Evolutionary conservation across 2,797 vertebrate genomes (phyloP).

Genomic region (Syndactyla subalaris): DNA sequence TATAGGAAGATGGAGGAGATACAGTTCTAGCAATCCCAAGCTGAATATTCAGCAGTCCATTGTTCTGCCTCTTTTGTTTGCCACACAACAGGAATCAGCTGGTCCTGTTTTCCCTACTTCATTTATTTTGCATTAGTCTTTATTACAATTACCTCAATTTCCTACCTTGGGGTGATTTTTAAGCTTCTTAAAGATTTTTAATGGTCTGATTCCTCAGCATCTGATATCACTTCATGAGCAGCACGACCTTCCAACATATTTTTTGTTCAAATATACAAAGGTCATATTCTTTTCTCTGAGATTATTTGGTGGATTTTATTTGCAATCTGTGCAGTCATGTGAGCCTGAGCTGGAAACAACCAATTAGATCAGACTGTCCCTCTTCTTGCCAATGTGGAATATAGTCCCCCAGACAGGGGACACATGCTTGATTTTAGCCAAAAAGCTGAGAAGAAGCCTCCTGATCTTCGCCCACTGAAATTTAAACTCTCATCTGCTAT

Average conservation of each 20-base stretch:
- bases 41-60: not conserved
- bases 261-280: not conserved
- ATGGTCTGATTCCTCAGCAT: not conserved
- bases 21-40: not conserved
- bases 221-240: not conserved
- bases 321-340: constrained; percentile 6
- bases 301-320: constrained; percentile 18
- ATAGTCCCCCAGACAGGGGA: not conserved
- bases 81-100: not conserved
- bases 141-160: not conserved
- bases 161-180: not conserved
- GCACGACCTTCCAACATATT: not conserved
- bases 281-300: not conserved
- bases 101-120: not conserved
- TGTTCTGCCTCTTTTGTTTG: not conserved
- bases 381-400: not conserved
- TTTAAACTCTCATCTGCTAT: constrained; percentile 51
- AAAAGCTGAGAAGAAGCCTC: constrained; percentile 13
- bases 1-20: not conserved
- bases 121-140: not conserved
- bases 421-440: not conserved
- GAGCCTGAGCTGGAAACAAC: constrained; percentile 11
- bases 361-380: constrained; percentile 15
- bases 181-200: not conserved
- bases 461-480: constrained; percentile 31